phyloP scores from a whole-genome alignment of 2,797 vertebrate genomes.

The Phrynocephalus vlangalii region DNA sequence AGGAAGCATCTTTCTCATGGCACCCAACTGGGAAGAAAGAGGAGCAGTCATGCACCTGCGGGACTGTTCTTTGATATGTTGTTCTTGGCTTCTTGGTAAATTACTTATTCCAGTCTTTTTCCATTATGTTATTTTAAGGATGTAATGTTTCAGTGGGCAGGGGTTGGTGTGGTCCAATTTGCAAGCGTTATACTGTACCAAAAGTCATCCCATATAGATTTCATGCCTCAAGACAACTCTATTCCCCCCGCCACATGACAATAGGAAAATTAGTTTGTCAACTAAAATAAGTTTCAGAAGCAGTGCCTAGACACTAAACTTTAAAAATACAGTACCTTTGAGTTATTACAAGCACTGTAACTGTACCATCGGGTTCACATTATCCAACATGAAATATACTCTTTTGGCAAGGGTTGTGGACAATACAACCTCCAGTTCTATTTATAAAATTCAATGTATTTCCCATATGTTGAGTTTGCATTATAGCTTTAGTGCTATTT shows the following conservation, averaged over 20 bases:
- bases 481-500: constrained; percentile 1
- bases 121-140: neutral
- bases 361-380: neutral
- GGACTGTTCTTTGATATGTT: no score
- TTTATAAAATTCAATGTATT: constrained; percentile 9
- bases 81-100: neutral
- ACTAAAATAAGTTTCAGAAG: constrained; percentile 24
- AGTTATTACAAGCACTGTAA: constrained; percentile 2
- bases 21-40: no score
- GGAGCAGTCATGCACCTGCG: no score
- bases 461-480: constrained; percentile 5
- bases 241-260: neutral
- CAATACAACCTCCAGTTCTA: neutral
- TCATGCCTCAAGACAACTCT: neutral
- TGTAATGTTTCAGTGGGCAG: neutral
- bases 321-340: constrained; percentile 1
- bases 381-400: neutral
- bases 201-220: neutral
- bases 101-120: neutral
- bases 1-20: neutral
- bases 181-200: neutral
- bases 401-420: neutral
- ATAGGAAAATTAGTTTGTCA: neutral
- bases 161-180: constrained; percentile 7
- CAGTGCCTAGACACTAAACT: neutral